Percentiles rank a stretch among this genome's conserved stretches.
These are phyloP conservation scores for Hippocampus guttulatus DNA, from an alignment of 2,113 vertebrate species.

Conservation along the genomic window DNA sequence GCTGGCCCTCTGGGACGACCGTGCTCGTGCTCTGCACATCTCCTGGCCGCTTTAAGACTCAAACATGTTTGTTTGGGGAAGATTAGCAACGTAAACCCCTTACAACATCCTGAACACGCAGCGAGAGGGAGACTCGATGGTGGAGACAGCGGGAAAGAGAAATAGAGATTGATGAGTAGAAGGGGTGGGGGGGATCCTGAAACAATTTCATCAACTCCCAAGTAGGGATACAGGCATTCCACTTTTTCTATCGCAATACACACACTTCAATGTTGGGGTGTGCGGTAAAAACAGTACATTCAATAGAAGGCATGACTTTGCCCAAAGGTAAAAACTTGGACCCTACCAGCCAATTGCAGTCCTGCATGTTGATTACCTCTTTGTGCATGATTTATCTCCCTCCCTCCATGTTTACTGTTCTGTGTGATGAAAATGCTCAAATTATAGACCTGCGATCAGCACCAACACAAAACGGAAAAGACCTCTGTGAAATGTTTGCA, in stretches of 20 bases:
- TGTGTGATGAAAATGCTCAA: too few relatives aligned
- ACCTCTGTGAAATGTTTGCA: too few relatives aligned
- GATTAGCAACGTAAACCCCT: constrained; percentile 78
- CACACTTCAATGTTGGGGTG: not conserved
- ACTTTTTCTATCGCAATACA: not conserved
- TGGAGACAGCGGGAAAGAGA: constrained; percentile 42
- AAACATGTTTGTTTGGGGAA: constrained; percentile 74
- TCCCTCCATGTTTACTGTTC: too few relatives aligned
- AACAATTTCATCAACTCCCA: constrained; percentile 5
- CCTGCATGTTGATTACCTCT: too few relatives aligned
- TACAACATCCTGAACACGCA: constrained; percentile 72
- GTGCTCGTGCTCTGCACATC: constrained; percentile 71
- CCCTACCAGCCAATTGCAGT: too few relatives aligned
- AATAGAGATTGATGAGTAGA: constrained; percentile 49
- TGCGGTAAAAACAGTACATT: not conserved
- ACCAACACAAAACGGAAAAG: too few relatives aligned
- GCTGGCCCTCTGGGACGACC: constrained; percentile 68
- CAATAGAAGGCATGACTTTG: too few relatives aligned
- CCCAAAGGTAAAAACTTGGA: too few relatives aligned
- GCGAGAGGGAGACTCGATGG: constrained; percentile 41
- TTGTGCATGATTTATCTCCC: too few relatives aligned
- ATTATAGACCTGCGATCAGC: too few relatives aligned
- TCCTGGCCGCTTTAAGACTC: constrained; percentile 65
- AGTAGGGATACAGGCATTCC: not conserved
- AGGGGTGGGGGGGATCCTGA: not conserved